Base-by-base conservation (phyloP, 2,797 vertebrate genomes). In the Gallinago stenura region DNA sequence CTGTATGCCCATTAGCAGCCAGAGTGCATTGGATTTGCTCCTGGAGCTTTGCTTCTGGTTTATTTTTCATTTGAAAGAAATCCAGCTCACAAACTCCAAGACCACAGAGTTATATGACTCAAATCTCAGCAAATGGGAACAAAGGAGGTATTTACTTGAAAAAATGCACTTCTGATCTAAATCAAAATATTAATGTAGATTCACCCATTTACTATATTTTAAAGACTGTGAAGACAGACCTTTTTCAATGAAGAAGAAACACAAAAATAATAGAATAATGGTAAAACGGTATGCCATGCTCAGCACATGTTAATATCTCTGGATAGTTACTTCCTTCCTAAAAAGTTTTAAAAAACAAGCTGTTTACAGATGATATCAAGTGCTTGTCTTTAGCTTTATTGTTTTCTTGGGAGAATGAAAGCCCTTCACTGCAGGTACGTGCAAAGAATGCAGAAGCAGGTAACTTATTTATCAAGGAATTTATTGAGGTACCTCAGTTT, bases 1-100 rank as follows among this genome's bases (percentile, higher is more conserved):
- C 60, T 82, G 35, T 45, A 33, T 56, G 60, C 24, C 88, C 57
- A 31, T 96, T 90, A 96, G 68, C 89, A 93, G 71, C 62, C 78
- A 84, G 68, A 84, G 83, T 82, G 60, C 86, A 60, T 66, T 83
- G 58, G 48, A 90, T 77, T 92, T 93, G 28, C 80, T 95, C 77
- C 86, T 92, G 64, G 70, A 95, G 83, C 81, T 96, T 89, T 92
- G 86, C 71, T 95, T 89, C 87, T 92, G 83, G 75, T 96, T 95
- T 96, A 83, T 94, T 92, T 96, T 96, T 92, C 81, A 87, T 93
- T 85, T 93, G 86, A 96, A 96, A 93, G 41, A 20, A 73, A 89
- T 95, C 83, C 58, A 96, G 51, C 56, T 84, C 66, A 30, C 70
- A 76, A 93, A 20, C 39, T 94, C 73, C 84, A 80, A 87, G 83